Evolutionary conservation across 1,140 invertebrate genomes (phyloP), one percentile per base, ranked within the genome.

Genomic region (Drosophila gunungcola): DNA sequence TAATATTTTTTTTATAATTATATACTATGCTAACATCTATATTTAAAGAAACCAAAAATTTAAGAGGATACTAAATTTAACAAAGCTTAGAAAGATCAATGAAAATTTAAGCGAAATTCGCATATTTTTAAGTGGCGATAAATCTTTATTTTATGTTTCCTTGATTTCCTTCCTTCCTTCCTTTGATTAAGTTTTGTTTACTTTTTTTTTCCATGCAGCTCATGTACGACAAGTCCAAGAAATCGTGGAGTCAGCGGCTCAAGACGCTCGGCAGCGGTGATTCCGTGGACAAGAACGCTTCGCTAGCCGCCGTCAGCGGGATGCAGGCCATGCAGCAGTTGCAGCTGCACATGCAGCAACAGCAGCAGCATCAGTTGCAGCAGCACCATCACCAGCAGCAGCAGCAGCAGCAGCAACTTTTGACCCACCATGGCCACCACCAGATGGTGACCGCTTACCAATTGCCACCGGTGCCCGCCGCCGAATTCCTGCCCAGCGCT

Each of bases 221-320:
- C 74, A 92, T 92, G 82, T 92, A 93, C 91, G 92, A 93, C 68
- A 93, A 93, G 81, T 92, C 90, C 70, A 93, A 93, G 78, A 93
- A 93, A 90, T 92, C 91, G 69, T 93, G 92, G 93, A 93, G 92
- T 84, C 92, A 93, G 78, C 89, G 92, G 63, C 88, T 93, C 73
- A 93, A 92, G 73, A 90, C 73, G 27, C 73, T 93, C 53, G 80
- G 77, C 52, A 92, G 84, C 69, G 74, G 93, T 92, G 77, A 92
- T 93, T 76, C 58, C 56, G 48, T 52, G 65, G 58, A 70, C 57
- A 73, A 77, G 54, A 72, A 63, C 79, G 78, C 61, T 32, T 61
- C 73, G 74, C 43, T 84, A 89, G 72, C 69, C 39, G 73, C 82
- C 53, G 81, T 48, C 62, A 76, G 72, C 56, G 76, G 79, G 43